These are phyloP conservation scores for Diarsia dahlii DNA, from an alignment of 2,888 invertebrate genomes.

Conservation along the genomic window DNA sequence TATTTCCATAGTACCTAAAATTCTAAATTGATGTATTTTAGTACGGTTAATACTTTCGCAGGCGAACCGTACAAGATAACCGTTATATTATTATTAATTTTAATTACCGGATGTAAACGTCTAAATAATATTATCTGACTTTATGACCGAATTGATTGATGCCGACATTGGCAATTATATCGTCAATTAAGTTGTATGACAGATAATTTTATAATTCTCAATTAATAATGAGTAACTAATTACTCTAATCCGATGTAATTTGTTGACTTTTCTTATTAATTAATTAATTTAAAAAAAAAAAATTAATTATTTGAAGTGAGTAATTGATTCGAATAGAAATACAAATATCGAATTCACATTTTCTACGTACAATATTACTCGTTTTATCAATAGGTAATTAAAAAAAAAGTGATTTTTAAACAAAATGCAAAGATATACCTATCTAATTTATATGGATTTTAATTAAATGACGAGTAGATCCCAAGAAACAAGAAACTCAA, in stretches of 20 bases:
- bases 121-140: background rate
- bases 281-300: background rate
- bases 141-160: conserved; percentile 11
- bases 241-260: background rate
- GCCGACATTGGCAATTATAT: background rate
- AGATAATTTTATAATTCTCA: conserved; percentile 7
- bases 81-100: background rate
- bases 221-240: background rate
- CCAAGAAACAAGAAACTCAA: background rate
- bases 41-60: background rate
- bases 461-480: background rate
- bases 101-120: background rate
- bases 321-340: background rate
- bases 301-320: background rate
- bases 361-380: background rate
- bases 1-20: background rate
- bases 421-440: background rate
- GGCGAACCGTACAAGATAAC: background rate
- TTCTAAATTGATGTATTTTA: background rate
- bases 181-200: conserved; percentile 2
- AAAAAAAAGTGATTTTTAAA: no score
- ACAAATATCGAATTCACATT: background rate
- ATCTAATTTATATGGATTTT: background rate
- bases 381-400: no score
- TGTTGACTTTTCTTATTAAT: background rate